phyloP scores from a whole-genome alignment of 2,797 vertebrate species.

The Enteromius fasciolatus region DNA sequence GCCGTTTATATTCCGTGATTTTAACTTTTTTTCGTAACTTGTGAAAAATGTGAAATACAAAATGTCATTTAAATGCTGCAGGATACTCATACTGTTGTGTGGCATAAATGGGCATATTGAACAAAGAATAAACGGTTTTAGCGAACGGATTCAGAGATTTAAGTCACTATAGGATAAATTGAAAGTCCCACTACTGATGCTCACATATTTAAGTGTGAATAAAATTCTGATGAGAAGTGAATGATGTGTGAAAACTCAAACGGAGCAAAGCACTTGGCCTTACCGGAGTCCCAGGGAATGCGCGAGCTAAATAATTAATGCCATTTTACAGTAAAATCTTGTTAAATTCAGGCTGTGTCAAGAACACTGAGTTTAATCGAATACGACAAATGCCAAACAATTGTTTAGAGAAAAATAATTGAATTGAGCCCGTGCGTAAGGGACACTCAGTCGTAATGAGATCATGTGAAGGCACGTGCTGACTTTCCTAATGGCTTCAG shows the following conservation, averaged over 20 bases:
- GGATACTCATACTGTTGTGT: no score
- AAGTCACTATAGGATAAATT: neutral
- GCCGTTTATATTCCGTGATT: no score
- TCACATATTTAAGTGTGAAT: no score
- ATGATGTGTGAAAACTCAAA: neutral
- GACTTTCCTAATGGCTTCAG: conserved; percentile 7
- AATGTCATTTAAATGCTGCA: neutral
- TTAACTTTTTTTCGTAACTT: neutral
- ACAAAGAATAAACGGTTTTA: neutral
- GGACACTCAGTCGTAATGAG: neutral
- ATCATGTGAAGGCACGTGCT: conserved; percentile 14
- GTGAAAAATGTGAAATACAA: neutral
- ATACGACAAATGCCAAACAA: neutral
- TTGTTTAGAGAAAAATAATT: neutral
- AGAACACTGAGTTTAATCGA: neutral
- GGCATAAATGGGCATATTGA: neutral
- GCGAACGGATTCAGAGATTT: neutral
- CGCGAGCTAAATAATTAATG: neutral
- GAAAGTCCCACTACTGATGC: no score
- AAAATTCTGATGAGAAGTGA: neutral
- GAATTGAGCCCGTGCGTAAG: neutral
- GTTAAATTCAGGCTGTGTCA: neutral
- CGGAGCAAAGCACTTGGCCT: neutral
- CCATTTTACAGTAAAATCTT: no score
- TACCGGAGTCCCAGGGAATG: neutral